These are phyloP conservation scores for Odontesthes bonariensis DNA, from an alignment of 2,113 vertebrate species.

Conservation along the genomic window DNA sequence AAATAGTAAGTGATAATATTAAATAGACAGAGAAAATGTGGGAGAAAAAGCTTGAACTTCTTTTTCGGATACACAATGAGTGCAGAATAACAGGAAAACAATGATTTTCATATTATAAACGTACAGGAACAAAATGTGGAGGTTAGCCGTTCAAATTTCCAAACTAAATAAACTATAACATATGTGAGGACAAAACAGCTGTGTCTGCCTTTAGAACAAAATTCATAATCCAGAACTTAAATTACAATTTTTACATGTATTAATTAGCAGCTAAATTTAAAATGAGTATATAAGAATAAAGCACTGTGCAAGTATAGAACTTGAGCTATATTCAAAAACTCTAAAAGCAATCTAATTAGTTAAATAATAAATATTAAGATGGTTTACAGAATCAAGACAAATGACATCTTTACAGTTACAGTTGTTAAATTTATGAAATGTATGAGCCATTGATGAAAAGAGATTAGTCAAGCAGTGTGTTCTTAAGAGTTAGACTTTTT, in stretches of 20 bases:
- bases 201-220: background rate
- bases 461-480: background rate
- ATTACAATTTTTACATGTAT: background rate
- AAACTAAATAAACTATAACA: background rate
- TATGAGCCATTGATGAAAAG: constrained; percentile 63
- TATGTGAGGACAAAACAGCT: background rate
- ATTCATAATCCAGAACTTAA: background rate
- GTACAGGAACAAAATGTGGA: constrained; percentile 1
- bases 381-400: background rate
- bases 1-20: background rate
- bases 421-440: background rate
- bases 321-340: too few species aligned
- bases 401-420: background rate
- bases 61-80: background rate
- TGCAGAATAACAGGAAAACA: constrained; percentile 9
- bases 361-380: too few species aligned
- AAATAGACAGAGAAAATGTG: background rate
- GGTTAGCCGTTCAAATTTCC: background rate
- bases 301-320: too few species aligned
- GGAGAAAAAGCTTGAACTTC: background rate
- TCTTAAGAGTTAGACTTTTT: background rate
- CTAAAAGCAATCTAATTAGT: too few species aligned
- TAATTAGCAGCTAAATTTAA: too few species aligned
- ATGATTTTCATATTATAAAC: background rate
- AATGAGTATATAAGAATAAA: too few species aligned